Percentiles rank a stretch among this genome's conserved stretches.
Conservation (phyloP, 2,888 invertebrate species). For the Alviniconcha strummeri region DNA sequence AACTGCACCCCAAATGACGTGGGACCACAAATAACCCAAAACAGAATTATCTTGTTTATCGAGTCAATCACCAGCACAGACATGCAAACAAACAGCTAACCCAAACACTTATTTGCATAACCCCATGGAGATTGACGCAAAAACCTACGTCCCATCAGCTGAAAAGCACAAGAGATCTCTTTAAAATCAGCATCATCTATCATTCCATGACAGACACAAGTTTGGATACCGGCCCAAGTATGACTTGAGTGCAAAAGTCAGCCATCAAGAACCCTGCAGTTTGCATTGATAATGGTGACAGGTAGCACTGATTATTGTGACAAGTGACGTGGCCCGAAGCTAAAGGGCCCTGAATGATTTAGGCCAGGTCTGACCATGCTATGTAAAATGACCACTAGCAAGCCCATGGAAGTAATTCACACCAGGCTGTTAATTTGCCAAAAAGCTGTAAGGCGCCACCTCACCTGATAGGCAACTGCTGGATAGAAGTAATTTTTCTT, state of each 20-base stretch:
- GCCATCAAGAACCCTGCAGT: background rate
- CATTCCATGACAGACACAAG: background rate
- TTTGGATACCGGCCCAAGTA: background rate
- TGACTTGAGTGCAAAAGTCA: background rate
- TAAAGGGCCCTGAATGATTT: background rate
- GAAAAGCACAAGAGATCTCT: background rate
- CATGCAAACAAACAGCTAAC: no score
- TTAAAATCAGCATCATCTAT: background rate
- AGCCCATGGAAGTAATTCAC: background rate
- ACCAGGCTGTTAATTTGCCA: constrained; percentile 11
- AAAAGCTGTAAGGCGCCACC: background rate
- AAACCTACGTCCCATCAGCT: no score
- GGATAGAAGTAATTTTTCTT: no score
- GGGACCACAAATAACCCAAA: no score
- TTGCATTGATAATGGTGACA: background rate
- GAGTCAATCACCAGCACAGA: no score
- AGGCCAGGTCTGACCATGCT: background rate
- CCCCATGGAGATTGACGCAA: no score
- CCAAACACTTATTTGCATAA: no score
- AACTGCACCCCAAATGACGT: no score
- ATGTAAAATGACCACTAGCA: background rate
- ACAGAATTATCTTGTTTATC: no score
- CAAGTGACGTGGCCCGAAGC: background rate
- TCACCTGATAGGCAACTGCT: no score
- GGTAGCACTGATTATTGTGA: constrained; percentile 28